These are phyloP conservation scores for Hapalemur alaotrensis DNA, from an alignment of 2,797 vertebrate genomes.

Conservation along the genomic window DNA sequence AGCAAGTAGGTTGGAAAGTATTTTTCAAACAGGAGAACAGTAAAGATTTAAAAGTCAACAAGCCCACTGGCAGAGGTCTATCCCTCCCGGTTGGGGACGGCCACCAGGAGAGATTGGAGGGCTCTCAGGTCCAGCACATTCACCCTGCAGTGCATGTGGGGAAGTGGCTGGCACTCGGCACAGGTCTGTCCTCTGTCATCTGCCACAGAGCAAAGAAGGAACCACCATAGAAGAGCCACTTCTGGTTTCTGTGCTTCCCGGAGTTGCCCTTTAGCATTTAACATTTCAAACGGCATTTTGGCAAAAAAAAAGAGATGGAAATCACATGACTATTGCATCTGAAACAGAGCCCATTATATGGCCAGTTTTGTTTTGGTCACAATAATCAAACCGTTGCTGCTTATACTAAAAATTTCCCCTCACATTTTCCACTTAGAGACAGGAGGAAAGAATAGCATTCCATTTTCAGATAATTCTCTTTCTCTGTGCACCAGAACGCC, in stretches of 20 bases:
- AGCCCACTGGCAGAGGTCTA: slow-evolving; percentile 25
- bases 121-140: neutral
- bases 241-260: fast-evolving
- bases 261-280: neutral
- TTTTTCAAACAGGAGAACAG: slow-evolving; percentile 69
- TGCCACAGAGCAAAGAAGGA: neutral
- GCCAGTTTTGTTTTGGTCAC: neutral
- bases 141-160: neutral
- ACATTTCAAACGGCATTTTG: neutral
- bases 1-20: slow-evolving; percentile 86
- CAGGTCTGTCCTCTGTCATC: neutral
- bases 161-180: fast-evolving
- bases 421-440: neutral
- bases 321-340: neutral
- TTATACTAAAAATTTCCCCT: neutral
- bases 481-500: neutral
- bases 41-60: slow-evolving; percentile 69
- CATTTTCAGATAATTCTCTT: neutral
- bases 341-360: neutral
- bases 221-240: neutral
- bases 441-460: neutral
- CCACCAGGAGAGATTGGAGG: neutral
- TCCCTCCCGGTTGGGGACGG: neutral
- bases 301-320: neutral
- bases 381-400: neutral